Evolutionary conservation across 2,888 invertebrate species (phyloP).

Genomic region (Nemurella pictetii): DNA sequence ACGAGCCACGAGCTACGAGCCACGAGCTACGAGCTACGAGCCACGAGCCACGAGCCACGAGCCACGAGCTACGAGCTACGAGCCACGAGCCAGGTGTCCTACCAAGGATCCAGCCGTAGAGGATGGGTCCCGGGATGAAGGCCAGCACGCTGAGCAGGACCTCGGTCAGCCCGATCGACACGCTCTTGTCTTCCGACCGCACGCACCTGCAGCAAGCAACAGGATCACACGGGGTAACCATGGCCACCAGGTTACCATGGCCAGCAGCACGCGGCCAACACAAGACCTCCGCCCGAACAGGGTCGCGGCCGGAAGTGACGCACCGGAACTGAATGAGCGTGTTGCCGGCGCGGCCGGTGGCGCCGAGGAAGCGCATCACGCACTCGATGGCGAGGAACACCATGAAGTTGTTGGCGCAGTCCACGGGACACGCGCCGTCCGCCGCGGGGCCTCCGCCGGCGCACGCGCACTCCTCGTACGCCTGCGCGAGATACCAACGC

Average conservation of each 20-base stretch:
- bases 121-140: conserved; percentile 54
- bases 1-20: too few relatives aligned
- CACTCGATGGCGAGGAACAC: conserved; percentile 46
- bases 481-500: conserved; percentile 17
- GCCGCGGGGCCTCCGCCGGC: conserved; percentile 33
- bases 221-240: neutral
- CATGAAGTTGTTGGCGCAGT: conserved; percentile 45
- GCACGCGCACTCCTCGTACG: conserved; percentile 38
- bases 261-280: too few relatives aligned
- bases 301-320: too few relatives aligned
- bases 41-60: too few relatives aligned
- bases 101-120: conserved; percentile 53
- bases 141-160: conserved; percentile 46
- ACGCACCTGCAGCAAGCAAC: conserved; percentile 47
- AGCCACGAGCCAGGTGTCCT: too few relatives aligned
- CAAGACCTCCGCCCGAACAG: too few relatives aligned
- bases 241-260: neutral
- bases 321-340: conserved; percentile 47
- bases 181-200: conserved; percentile 48
- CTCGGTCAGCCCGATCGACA: conserved; percentile 48
- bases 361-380: conserved; percentile 46
- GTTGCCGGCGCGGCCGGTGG: conserved; percentile 47
- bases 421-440: conserved; percentile 45
- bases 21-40: too few relatives aligned
- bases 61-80: too few relatives aligned